Conservation (phyloP, 2,113 vertebrate species). For the Smithornis capensis region DNA sequence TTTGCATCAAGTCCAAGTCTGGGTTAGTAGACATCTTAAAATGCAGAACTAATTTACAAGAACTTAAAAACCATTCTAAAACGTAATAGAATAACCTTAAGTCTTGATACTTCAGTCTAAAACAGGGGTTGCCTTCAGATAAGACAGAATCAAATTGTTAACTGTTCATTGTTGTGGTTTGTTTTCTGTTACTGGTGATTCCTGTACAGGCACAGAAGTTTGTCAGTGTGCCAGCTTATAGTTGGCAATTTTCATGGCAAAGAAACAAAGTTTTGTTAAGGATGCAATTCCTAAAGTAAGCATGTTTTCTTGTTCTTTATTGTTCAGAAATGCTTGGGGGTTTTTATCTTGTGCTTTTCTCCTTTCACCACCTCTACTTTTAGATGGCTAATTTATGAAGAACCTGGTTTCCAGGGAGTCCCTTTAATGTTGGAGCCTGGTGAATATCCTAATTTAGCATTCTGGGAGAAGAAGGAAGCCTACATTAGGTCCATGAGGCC, state of each 20-base stretch:
- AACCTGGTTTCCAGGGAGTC: conserved; percentile 86
- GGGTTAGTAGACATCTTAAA: neutral
- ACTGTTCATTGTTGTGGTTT: neutral
- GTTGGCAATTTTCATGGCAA: neutral
- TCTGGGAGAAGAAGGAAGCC: conserved; percentile 88
- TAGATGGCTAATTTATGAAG: conserved; percentile 93
- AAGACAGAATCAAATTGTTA: neutral
- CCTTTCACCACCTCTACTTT: neutral
- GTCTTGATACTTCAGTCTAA: neutral
- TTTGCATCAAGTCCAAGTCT: neutral
- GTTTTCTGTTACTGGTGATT: neutral
- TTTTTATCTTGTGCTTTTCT: neutral
- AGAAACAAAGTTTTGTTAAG: neutral
- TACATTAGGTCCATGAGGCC: conserved; percentile 90
- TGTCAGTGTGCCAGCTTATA: neutral
- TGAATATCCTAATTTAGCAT: conserved; percentile 86
- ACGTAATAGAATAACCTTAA: neutral
- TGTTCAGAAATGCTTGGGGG: neutral
- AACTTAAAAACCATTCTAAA: neutral
- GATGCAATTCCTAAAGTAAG: neutral
- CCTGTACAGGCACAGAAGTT: neutral
- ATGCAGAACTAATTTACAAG: too few relatives aligned
- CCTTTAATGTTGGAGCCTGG: conserved; percentile 86
- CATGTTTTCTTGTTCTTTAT: neutral
- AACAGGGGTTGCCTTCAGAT: neutral